A percentile compares a stretch with the other conserved stretches of the same genome.
Conservation (phyloP, 2,888 invertebrate genomes). For the Hesperia comma region DNA sequence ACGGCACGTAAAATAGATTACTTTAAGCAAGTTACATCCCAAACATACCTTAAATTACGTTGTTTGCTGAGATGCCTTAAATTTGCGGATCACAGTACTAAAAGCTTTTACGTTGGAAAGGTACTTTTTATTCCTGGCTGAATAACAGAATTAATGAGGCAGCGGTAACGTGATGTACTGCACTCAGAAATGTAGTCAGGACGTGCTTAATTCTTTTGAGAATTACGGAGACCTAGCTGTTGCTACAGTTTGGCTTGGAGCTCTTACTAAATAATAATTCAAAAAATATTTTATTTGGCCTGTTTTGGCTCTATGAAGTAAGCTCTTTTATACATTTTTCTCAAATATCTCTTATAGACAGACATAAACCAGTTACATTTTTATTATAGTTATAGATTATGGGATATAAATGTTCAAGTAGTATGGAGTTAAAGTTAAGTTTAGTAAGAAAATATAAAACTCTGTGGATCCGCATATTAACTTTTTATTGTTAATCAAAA, state of each 20-base stretch:
- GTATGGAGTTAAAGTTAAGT: no score
- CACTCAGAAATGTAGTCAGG: slow-evolving; percentile 6
- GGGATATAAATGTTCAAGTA: no score
- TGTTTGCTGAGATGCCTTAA: slow-evolving; percentile 6
- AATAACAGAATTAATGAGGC: slow-evolving; percentile 33
- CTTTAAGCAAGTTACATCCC: not conserved
- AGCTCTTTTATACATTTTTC: no score
- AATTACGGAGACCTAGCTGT: not conserved
- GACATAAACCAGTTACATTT: no score
- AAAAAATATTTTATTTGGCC: no score
- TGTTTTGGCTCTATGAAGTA: no score
- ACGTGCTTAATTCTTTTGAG: slow-evolving; percentile 2
- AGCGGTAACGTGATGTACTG: slow-evolving; percentile 27
- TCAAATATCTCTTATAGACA: no score
- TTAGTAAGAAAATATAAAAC: no score
- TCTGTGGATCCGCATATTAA: no score
- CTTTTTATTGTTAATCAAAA: slow-evolving; percentile 1
- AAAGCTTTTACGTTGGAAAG: slow-evolving; percentile 20
- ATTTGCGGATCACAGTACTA: slow-evolving; percentile 19
- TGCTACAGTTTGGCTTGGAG: not conserved
- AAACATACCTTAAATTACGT: slow-evolving; percentile 5
- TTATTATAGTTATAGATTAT: no score
- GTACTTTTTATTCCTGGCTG: slow-evolving; percentile 17
- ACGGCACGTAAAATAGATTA: not conserved
- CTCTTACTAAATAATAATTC: no score